A percentile compares a stretch with the other conserved stretches of the same genome.
Conservation (phyloP, 2,113 vertebrate species). For the Athene noctua region DNA sequence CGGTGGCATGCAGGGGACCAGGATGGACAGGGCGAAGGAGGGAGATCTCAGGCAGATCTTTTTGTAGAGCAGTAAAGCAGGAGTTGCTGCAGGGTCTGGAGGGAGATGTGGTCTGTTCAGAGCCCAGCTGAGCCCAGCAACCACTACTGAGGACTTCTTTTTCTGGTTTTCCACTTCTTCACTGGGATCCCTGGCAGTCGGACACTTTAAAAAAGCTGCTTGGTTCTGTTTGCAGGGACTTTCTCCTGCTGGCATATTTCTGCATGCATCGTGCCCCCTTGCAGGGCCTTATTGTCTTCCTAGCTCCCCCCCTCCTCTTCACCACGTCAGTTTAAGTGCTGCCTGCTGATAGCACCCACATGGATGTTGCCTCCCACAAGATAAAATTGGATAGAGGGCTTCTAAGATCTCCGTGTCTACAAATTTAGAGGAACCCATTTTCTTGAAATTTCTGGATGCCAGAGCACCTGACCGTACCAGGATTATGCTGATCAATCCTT, state of each 20-base stretch:
- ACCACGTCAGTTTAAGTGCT: not conserved
- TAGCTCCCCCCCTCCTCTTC: not conserved
- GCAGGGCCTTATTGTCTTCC: not conserved
- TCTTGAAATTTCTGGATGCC: not conserved
- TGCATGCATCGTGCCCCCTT: not conserved
- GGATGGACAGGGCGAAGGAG: not conserved
- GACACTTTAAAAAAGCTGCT: not conserved
- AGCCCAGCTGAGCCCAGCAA: not conserved
- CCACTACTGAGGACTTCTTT: not conserved
- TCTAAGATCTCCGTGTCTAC: not conserved
- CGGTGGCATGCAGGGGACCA: accelerated
- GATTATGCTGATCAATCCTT: not conserved
- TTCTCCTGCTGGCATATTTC: not conserved
- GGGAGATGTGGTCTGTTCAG: not conserved
- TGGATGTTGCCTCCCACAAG: not conserved
- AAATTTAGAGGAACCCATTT: not conserved
- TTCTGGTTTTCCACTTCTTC: not conserved
- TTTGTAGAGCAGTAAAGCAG: not conserved
- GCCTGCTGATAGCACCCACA: not conserved
- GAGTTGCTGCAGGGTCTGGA: not conserved
- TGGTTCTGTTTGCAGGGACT: not conserved
- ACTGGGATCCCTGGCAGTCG: not conserved
- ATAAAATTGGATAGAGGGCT: not conserved
- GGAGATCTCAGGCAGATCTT: not conserved
- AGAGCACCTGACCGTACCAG: not conserved